Percentiles rank a stretch among this genome's conserved stretches.
phyloP scores from a whole-genome alignment of 2,113 vertebrate genomes.

The Carassius gibelio region DNA sequence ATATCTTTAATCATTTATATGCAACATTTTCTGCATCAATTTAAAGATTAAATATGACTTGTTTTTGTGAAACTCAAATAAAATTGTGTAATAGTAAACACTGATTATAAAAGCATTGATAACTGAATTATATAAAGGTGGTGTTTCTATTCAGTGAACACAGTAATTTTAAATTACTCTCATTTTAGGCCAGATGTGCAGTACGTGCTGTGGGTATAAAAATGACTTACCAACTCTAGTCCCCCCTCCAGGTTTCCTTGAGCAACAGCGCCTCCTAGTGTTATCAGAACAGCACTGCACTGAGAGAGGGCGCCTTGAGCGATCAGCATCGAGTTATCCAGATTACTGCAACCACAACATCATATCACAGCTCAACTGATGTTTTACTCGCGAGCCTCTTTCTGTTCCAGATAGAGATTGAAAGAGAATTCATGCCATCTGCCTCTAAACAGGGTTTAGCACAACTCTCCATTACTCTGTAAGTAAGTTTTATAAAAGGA shows the following conservation, averaged over 20 bases:
- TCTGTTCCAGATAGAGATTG: background rate
- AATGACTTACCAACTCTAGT: constrained; percentile 84
- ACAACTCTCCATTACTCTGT: background rate
- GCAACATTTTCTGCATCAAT: too few species aligned
- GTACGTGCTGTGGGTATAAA: background rate
- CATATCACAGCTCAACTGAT: background rate
- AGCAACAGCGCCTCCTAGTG: constrained; percentile 77
- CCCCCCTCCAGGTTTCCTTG: constrained; percentile 70
- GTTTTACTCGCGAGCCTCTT: background rate
- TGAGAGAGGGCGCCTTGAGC: constrained; percentile 72
- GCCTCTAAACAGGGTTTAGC: background rate
- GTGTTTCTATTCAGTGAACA: background rate
- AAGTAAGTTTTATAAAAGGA: background rate
- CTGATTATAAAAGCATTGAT: background rate
- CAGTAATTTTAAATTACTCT: background rate
- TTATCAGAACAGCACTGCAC: constrained; percentile 78
- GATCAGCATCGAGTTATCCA: constrained; percentile 71
- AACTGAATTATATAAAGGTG: background rate
- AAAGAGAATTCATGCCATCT: background rate
- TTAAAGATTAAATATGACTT: background rate
- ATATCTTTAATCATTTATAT: too few species aligned
- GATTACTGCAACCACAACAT: constrained; percentile 61
- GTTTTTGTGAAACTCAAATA: background rate
- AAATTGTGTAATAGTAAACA: background rate
- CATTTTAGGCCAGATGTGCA: background rate